Evolutionary conservation across 2,888 invertebrate species (phyloP), one percentile per base, ranked within the genome.

Genomic region (Amiota communis): DNA sequence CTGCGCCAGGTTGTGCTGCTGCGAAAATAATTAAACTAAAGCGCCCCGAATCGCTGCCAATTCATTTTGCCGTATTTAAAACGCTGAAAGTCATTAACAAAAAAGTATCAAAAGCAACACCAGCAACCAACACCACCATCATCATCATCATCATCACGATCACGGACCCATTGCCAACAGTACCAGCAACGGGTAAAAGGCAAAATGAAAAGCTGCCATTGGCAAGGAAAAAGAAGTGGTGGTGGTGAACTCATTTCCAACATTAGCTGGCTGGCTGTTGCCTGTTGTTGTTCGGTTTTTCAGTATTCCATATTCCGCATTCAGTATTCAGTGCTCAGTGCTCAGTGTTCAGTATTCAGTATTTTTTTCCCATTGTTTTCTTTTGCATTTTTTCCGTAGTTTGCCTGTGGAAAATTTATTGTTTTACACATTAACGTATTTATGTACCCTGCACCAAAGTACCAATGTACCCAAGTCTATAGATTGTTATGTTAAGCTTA

Each of bases 1-100:
- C 59, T 17, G 11, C 59, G 20, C 53, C 53, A 57, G 48, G 10
- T 36, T 70, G 15, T 70, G 63, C 20, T 53, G 71, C 73, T 75
- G 75, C 71, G 77, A 75, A 79, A 80, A 78, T 81, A 83, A 83
- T 84, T 82, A 81, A 83, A 84, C 82, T 80, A 80, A 83, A 83
- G 84, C 77, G 81, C 72, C 8, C 77, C 79, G 80, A 84, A 83
- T 82, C 79, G 84, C 81, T 79, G 79, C 76, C 84, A 83, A 83
- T 83, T 83, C 81, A 84, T 83, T 83, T 81, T 83, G 83, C 78
- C 81, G 78, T 83, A 82, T 83, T 83, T 83, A 81, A 84, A 84
- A 83, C 84, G 84, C 82, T 80, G 79, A 81, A 81, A 83, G 82
- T 84, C 81, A 83, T 84, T 83, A 81, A 78, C 78, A 70, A 79